Conservation (phyloP, 2,888 invertebrate genomes). For the Prosapia bicincta region DNA sequence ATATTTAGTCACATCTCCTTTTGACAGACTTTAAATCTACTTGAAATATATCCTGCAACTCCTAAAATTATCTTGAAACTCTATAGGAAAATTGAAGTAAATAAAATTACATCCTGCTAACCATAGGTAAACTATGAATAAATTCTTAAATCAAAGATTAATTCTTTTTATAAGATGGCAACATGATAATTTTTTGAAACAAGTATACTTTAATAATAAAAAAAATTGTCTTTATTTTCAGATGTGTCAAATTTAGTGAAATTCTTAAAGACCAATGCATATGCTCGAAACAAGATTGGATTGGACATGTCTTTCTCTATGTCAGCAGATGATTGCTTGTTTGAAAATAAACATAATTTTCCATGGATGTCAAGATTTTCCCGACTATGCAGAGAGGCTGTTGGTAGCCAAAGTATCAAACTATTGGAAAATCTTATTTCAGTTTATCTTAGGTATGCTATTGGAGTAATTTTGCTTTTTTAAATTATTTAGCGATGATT, state of each 20-base stretch:
- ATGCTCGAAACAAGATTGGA: not conserved
- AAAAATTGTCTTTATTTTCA: not conserved
- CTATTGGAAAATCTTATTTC: constrained; percentile 10
- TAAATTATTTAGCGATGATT: too few relatives aligned
- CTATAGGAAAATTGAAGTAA: too few relatives aligned
- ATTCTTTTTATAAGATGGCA: too few relatives aligned
- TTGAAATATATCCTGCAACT: too few relatives aligned
- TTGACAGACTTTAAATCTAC: too few relatives aligned
- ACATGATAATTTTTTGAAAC: too few relatives aligned
- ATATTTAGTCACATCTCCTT: too few relatives aligned
- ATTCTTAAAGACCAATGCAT: not conserved
- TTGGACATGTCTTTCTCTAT: not conserved
- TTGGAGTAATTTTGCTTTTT: not conserved
- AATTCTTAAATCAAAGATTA: too few relatives aligned
- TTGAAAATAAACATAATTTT: constrained; percentile 12
- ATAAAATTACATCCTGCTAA: too few relatives aligned
- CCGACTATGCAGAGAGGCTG: constrained; percentile 15
- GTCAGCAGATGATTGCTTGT: not conserved
- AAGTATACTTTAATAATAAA: too few relatives aligned
- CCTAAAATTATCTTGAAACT: too few relatives aligned
- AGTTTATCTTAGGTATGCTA: constrained; percentile 13
- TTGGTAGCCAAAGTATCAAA: constrained; percentile 12
- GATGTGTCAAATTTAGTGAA: not conserved
- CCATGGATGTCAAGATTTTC: constrained; percentile 17
- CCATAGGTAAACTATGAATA: too few relatives aligned